These are phyloP conservation scores for Acronicta aceris DNA, from an alignment of 2,888 invertebrate species.

Conservation along the genomic window DNA sequence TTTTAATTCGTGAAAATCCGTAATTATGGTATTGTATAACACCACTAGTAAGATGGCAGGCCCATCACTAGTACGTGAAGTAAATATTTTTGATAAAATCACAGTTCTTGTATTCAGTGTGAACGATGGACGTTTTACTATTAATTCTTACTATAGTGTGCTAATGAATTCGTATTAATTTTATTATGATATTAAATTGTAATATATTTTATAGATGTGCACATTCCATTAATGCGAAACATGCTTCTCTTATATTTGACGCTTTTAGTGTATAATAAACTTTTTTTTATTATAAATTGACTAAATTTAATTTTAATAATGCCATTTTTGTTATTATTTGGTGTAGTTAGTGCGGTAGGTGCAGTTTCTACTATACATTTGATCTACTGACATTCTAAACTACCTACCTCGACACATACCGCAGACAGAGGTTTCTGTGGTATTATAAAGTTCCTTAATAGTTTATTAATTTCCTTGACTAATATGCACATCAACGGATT, in stretches of 20 bases:
- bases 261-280: constrained; percentile 45
- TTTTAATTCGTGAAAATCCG: constrained; percentile 29
- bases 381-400: constrained; percentile 3
- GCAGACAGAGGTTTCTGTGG: constrained; percentile 4
- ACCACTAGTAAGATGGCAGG: constrained; percentile 62
- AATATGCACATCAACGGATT: constrained; percentile 41
- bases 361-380: constrained; percentile 6
- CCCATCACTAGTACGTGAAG: constrained; percentile 57
- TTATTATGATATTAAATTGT: constrained; percentile 83
- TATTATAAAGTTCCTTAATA: constrained; percentile 37
- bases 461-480: constrained; percentile 40
- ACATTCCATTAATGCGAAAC: constrained; percentile 87
- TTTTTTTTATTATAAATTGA: constrained; percentile 30
- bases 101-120: constrained; percentile 73
- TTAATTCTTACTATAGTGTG: constrained; percentile 87
- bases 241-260: constrained; percentile 75
- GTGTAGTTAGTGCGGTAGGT: constrained; percentile 22
- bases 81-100: constrained; percentile 64
- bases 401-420: constrained; percentile 27
- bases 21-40: constrained; percentile 40
- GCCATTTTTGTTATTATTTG: constrained; percentile 19
- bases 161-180: constrained; percentile 88
- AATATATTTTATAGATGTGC: constrained; percentile 84
- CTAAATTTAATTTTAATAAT: constrained; percentile 32
- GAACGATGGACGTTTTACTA: constrained; percentile 79